These are phyloP conservation scores for Stenurella melanura DNA, from an alignment of 2,888 invertebrate species.

Conservation along the genomic window DNA sequence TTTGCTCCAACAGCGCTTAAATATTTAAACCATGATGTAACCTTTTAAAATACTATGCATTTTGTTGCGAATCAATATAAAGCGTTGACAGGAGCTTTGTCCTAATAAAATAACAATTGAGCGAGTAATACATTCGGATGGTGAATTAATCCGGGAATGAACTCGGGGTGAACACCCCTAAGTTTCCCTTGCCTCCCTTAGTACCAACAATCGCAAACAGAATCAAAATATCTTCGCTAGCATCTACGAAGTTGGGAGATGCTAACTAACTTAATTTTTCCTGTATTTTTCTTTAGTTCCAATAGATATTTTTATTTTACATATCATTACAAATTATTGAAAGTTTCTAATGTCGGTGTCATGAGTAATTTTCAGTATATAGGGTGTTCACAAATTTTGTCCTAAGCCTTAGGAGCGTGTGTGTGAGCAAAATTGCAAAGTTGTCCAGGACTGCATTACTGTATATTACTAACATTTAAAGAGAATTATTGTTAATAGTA, in stretches of 20 bases:
- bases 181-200: slow-evolving; percentile 40
- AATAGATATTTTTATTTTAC: too few species aligned
- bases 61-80: slow-evolving; percentile 41
- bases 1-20: neutral
- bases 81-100: slow-evolving; percentile 54
- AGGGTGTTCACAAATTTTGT: too few species aligned
- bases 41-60: slow-evolving; percentile 17
- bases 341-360: too few species aligned
- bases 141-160: slow-evolving; percentile 53
- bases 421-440: too few species aligned
- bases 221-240: slow-evolving; percentile 26
- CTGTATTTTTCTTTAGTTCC: neutral
- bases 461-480: too few species aligned
- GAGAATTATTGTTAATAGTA: too few species aligned
- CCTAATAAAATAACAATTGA: slow-evolving; percentile 65
- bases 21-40: slow-evolving; percentile 9
- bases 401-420: too few species aligned
- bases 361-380: too few species aligned
- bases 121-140: slow-evolving; percentile 57
- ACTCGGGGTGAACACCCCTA: slow-evolving; percentile 47
- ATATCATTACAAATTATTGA: too few species aligned
- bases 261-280: neutral
- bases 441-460: too few species aligned
- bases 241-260: neutral
- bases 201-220: slow-evolving; percentile 38